These are phyloP conservation scores for Macrotrachela quadricornifera DNA, from an alignment of 1,140 invertebrate genomes.

Conservation along the genomic window DNA sequence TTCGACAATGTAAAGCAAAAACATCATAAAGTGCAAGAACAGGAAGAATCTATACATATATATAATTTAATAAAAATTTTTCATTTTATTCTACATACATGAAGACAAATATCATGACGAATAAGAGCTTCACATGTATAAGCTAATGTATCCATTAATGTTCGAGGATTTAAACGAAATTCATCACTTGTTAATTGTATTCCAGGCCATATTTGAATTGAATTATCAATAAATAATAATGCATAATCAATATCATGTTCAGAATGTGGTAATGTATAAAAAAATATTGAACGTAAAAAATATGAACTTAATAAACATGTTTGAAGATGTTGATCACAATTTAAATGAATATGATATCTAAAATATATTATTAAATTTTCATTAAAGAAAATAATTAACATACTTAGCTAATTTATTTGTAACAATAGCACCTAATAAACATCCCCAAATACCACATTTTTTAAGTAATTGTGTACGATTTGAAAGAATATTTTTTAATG, in stretches of 20 bases:
- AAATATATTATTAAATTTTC: background rate
- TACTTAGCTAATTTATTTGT: conserved; percentile 29
- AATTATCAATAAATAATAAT: conserved; percentile 19
- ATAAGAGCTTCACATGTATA: conserved; percentile 25
- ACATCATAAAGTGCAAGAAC: conserved; percentile 23
- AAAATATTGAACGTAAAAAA: conserved; percentile 20
- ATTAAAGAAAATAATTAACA: conserved; percentile 8
- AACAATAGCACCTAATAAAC: conserved; percentile 22
- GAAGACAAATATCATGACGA: conserved; percentile 12
- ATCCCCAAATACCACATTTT: conserved; percentile 28
- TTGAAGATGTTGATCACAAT: background rate
- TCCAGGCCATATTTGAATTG: conserved; percentile 24
- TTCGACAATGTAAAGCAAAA: conserved; percentile 23
- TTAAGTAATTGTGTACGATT: conserved; percentile 17
- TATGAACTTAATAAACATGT: background rate
- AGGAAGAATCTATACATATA: conserved; percentile 19
- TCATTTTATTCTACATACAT: too few relatives aligned
- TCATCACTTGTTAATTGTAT: conserved; percentile 11
- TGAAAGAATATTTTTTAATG: conserved; percentile 9
- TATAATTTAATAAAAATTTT: too few relatives aligned
- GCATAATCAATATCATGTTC: conserved; percentile 26
- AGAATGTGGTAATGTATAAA: conserved; percentile 25
- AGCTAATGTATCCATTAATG: conserved; percentile 19
- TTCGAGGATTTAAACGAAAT: conserved; percentile 23
- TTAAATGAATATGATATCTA: background rate